These are phyloP conservation scores for Eulemur rubriventer DNA, from an alignment of 2,797 vertebrate species.

Conservation along the genomic window DNA sequence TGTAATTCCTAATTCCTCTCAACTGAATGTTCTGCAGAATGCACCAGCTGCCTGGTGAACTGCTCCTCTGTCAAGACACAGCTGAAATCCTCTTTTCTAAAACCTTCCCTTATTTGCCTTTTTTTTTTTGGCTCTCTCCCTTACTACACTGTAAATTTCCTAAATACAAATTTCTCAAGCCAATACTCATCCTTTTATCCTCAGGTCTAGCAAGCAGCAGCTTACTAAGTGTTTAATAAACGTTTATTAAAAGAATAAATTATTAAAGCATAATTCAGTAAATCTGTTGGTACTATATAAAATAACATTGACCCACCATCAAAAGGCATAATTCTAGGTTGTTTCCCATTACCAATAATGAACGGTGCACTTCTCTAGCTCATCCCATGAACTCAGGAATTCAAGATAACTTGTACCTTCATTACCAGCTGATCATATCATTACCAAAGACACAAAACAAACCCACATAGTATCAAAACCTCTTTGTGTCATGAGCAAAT, in stretches of 20 bases:
- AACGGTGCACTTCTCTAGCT: not conserved
- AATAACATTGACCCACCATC: not conserved
- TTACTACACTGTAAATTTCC: not conserved
- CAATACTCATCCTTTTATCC: not conserved
- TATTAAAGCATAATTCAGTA: not conserved
- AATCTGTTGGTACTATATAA: not conserved
- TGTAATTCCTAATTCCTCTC: not conserved
- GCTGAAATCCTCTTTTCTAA: constrained; percentile 4
- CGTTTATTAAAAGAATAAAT: constrained; percentile 5
- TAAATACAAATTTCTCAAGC: not conserved
- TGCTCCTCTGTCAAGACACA: not conserved
- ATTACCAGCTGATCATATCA: not conserved
- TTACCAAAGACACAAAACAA: not conserved
- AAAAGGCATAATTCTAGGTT: not conserved
- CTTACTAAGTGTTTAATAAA: not conserved
- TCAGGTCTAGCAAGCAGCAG: not conserved
- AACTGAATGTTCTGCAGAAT: not conserved
- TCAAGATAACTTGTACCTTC: not conserved
- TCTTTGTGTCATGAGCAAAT: not conserved
- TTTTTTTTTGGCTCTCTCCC: not conserved
- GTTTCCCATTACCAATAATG: not conserved
- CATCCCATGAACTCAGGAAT: not conserved
- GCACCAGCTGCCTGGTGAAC: not conserved
- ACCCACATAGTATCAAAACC: not conserved
- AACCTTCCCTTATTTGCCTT: not conserved